These are phyloP conservation scores for Smutsia gigantea DNA, from an alignment of 2,797 vertebrate genomes.

Conservation along the genomic window DNA sequence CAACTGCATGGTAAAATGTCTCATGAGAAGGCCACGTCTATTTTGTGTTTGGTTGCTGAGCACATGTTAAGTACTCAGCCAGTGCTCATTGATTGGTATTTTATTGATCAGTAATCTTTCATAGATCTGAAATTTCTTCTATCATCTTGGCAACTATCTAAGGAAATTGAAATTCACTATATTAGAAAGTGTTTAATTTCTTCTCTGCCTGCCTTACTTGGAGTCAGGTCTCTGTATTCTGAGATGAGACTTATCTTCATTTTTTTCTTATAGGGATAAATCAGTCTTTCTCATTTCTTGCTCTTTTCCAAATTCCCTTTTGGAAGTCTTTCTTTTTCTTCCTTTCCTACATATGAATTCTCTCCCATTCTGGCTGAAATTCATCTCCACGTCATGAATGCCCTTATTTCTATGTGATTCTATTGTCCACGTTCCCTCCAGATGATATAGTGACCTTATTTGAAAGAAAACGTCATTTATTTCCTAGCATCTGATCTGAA, in stretches of 20 bases:
- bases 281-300: slow-evolving; percentile 37
- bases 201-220: not conserved
- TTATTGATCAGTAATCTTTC: slow-evolving; percentile 45
- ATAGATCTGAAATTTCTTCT: slow-evolving; percentile 38
- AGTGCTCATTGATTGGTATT: not conserved
- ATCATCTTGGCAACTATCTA: not conserved
- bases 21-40: not conserved
- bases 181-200: not conserved
- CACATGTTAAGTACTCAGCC: not conserved
- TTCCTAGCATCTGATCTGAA: slow-evolving; percentile 48
- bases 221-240: not conserved
- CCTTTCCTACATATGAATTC: not conserved
- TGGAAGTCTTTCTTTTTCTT: not conserved
- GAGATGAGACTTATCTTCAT: not conserved
- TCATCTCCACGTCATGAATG: not conserved
- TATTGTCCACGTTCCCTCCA: not conserved
- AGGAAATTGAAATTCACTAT: not conserved
- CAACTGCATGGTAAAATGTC: not conserved
- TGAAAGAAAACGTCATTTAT: slow-evolving; percentile 49
- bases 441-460: slow-evolving; percentile 63
- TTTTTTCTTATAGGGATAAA: not conserved
- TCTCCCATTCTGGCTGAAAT: slow-evolving; percentile 40
- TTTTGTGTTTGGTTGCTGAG: not conserved
- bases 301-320: slow-evolving; percentile 24
- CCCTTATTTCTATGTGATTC: slow-evolving; percentile 50